A percentile compares a stretch with the other conserved stretches of the same genome.
These are phyloP conservation scores for Drosophila ochracea DNA, from an alignment of 2,888 invertebrate genomes.

Conservation along the genomic window DNA sequence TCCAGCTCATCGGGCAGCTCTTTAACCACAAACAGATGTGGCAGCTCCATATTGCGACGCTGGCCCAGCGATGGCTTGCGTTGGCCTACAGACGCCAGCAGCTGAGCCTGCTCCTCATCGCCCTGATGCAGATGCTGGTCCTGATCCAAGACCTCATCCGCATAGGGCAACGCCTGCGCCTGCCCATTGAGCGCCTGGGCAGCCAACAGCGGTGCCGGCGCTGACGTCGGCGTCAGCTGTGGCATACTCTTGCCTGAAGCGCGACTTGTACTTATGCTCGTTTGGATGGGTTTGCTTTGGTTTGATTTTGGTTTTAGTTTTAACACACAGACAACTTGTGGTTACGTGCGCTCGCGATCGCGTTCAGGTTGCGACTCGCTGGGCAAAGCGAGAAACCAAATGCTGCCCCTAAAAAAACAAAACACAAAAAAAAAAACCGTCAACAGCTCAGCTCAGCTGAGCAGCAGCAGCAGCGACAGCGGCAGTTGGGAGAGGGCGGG, in stretches of 20 bases:
- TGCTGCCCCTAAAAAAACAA: conserved; percentile 16
- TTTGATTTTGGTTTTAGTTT: not conserved
- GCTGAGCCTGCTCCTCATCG: conserved; percentile 2
- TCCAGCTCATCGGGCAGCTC: conserved; percentile 36
- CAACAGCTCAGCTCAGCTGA: conserved; percentile 40
- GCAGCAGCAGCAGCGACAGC: not conserved
- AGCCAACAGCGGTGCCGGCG: conserved; percentile 28
- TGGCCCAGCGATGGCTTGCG: conserved; percentile 50
- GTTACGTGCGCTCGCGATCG: conserved; percentile 49
- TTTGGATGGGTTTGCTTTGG: not conserved
- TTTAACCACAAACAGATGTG: conserved; percentile 62
- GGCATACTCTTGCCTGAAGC: conserved; percentile 28
- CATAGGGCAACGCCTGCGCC: conserved; percentile 54
- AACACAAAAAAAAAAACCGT: conserved; percentile 11
- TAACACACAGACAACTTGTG: not conserved
- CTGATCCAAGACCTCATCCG: conserved; percentile 41
- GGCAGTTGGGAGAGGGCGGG: not conserved
- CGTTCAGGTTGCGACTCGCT: conserved; percentile 55
- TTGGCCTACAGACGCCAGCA: not conserved
- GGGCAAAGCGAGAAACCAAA: conserved; percentile 11
- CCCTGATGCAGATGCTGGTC: not conserved
- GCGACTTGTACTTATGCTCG: not conserved
- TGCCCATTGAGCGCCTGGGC: conserved; percentile 59
- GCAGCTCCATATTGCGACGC: conserved; percentile 63
- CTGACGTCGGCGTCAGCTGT: conserved; percentile 5